Evolutionary conservation across 2,888 invertebrate species (phyloP).

Genomic region (Hirudinaria manillensis): DNA sequence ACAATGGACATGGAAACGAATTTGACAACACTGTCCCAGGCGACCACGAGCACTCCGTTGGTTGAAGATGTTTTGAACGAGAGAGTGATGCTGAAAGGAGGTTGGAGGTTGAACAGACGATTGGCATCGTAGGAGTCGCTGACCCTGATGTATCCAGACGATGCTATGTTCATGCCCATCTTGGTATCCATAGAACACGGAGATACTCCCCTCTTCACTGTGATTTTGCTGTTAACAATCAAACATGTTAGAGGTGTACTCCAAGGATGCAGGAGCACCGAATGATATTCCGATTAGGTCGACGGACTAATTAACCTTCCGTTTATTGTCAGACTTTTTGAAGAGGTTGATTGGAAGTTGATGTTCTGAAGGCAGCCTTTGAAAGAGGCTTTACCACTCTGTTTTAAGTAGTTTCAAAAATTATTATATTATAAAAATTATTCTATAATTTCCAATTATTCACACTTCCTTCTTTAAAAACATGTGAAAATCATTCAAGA

Average conservation of each 20-base stretch:
- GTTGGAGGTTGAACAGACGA: slow-evolving; percentile 29
- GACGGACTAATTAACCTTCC: neutral
- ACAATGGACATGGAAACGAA: slow-evolving; percentile 30
- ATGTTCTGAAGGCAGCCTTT: slow-evolving; percentile 35
- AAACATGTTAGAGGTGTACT: neutral
- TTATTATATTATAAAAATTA: neutral
- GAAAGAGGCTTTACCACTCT: slow-evolving; percentile 36
- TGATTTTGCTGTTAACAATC: slow-evolving; percentile 17
- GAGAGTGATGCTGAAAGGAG: slow-evolving; percentile 33
- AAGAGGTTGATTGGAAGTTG: slow-evolving; percentile 27
- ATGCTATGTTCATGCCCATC: slow-evolving; percentile 35
- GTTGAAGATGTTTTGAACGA: slow-evolving; percentile 30
- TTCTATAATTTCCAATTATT: too few relatives aligned
- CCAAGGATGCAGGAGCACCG: neutral
- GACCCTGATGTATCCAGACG: slow-evolving; percentile 34
- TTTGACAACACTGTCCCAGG: slow-evolving; percentile 26
- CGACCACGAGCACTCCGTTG: slow-evolving; percentile 29
- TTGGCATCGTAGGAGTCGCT: slow-evolving; percentile 19
- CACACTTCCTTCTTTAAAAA: too few relatives aligned
- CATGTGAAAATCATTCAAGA: too few relatives aligned
- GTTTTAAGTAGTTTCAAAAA: neutral
- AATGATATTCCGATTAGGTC: neutral
- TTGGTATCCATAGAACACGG: slow-evolving; percentile 31
- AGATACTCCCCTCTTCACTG: slow-evolving; percentile 11
- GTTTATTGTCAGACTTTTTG: neutral